Evolutionary conservation across 2,113 vertebrate genomes (phyloP).

Genomic region (Cichladusa arquata): DNA sequence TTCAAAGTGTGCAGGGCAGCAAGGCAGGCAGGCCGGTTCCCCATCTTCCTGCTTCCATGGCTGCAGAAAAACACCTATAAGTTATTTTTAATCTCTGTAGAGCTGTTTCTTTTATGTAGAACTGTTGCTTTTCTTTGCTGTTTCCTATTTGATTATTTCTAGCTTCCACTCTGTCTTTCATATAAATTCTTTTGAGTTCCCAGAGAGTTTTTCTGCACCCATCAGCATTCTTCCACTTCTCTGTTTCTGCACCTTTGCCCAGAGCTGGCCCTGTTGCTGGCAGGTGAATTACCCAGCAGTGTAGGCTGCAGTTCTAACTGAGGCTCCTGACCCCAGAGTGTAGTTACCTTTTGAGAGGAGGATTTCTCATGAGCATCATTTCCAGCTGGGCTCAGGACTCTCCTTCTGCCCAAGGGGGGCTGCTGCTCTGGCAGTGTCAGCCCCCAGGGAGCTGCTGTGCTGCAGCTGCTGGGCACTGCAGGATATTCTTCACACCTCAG

Average conservation of each 20-base stretch:
- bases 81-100: neutral
- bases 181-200: neutral
- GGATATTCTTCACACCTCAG: accelerated
- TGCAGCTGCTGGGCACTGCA: neutral
- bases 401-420: neutral
- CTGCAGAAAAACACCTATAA: neutral
- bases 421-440: neutral
- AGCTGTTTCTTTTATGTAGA: neutral
- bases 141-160: neutral
- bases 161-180: neutral
- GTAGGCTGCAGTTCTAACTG: neutral
- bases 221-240: neutral
- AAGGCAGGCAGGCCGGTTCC: neutral
- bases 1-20: neutral
- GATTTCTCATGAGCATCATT: neutral
- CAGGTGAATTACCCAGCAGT: neutral
- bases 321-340: neutral
- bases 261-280: neutral
- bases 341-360: neutral
- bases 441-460: no score
- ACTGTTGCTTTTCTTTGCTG: neutral
- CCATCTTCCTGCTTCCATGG: neutral
- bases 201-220: neutral
- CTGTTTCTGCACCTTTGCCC: neutral
- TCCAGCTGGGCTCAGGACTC: neutral